Evolutionary conservation across 2,888 invertebrate genomes (phyloP).

Genomic region (Macropis europaea): DNA sequence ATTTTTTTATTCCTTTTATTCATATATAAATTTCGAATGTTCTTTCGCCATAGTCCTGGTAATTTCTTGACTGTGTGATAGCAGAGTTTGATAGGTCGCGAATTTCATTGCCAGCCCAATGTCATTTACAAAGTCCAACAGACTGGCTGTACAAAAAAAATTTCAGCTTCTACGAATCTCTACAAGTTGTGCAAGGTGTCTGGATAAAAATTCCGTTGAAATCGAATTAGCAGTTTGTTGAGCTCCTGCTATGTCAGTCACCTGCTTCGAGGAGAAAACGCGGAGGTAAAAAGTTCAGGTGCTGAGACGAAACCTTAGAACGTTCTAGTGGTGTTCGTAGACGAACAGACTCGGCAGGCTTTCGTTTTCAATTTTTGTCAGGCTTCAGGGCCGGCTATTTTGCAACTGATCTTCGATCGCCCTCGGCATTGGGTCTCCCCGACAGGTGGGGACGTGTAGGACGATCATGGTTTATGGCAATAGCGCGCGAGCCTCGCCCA

Average conservation of each 20-base stretch:
- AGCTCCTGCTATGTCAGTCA: neutral
- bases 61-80: too few species aligned
- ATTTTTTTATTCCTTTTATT: too few species aligned
- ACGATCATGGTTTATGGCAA: conserved; percentile 76
- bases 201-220: too few species aligned
- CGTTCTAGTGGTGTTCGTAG: conserved; percentile 1
- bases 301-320: conserved; percentile 18
- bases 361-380: conserved; percentile 46
- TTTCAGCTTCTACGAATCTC: too few species aligned
- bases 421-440: conserved; percentile 58
- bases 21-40: too few species aligned
- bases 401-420: conserved; percentile 66
- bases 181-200: too few species aligned
- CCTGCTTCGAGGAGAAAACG: neutral
- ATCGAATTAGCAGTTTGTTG: conserved; percentile 3
- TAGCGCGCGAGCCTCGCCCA: conserved; percentile 74
- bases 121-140: too few species aligned
- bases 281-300: conserved; percentile 13
- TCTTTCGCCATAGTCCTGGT: too few species aligned
- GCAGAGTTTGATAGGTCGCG: too few species aligned
- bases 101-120: too few species aligned
- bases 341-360: conserved; percentile 40
- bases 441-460: conserved; percentile 78
- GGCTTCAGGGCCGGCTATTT: conserved; percentile 57
- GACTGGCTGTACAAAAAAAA: too few species aligned